A percentile compares a stretch with the other conserved stretches of the same genome.
phyloP scores from a whole-genome alignment of 2,797 vertebrate species.

The Falco berigora region DNA sequence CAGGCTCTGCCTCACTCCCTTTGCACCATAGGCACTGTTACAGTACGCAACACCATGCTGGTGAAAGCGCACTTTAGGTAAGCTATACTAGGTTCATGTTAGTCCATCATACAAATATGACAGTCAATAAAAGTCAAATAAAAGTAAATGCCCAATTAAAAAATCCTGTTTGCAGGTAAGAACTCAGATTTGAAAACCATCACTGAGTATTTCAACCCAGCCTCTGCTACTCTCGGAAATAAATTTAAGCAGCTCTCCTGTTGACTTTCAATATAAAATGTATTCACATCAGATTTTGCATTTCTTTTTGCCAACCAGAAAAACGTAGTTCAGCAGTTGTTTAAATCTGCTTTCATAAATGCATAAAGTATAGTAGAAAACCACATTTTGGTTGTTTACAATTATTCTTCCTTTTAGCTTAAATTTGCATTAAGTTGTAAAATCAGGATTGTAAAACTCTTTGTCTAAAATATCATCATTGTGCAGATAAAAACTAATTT shows the following conservation, averaged over 20 bases:
- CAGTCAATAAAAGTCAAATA: not conserved
- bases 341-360: not conserved
- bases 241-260: not conserved
- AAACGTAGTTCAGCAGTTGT: not conserved
- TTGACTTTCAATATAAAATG: not conserved
- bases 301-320: not conserved
- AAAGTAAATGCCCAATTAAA: not conserved
- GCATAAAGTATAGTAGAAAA: not conserved
- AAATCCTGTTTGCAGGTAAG: not conserved
- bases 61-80: not conserved
- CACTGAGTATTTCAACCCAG: not conserved
- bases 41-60: not conserved
- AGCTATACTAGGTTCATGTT: not conserved
- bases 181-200: not conserved
- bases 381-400: not conserved
- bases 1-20: not conserved
- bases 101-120: not conserved
- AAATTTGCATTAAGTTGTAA: not conserved
- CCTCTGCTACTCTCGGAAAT: not conserved
- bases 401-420: not conserved
- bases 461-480: not conserved
- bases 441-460: not conserved
- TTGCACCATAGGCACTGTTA: not conserved
- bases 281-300: not conserved
- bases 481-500: not conserved